Conservation (phyloP, 2,888 invertebrate species). For the Protophormia terraenovae region DNA sequence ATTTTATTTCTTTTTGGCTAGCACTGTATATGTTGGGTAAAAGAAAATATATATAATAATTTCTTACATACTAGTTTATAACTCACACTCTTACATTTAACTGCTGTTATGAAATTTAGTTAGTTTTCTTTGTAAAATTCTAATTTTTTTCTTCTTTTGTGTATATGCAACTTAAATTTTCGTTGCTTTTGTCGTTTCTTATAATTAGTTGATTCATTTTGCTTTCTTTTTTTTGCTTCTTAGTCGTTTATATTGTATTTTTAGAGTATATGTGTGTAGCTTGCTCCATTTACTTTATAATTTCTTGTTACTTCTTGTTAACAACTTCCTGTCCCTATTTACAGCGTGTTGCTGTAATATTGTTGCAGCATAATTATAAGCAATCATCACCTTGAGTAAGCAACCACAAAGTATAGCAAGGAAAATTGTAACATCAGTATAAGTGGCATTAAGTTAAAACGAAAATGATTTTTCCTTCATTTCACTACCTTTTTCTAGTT, state of each 20-base stretch:
- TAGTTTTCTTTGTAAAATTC: slow-evolving; percentile 20
- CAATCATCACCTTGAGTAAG: slow-evolving; percentile 70
- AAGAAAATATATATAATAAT: slow-evolving; percentile 5
- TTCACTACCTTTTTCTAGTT: neutral
- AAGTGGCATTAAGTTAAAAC: neutral
- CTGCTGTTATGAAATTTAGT: slow-evolving; percentile 11
- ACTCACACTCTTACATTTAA: neutral
- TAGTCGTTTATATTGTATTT: slow-evolving; percentile 3
- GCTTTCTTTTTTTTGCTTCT: neutral
- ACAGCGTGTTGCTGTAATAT: neutral
- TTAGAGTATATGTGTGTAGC: neutral
- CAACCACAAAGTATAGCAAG: slow-evolving; percentile 49
- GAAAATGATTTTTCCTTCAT: slow-evolving; percentile 9
- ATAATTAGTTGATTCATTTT: slow-evolving; percentile 42
- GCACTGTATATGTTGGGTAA: neutral
- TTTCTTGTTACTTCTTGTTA: slow-evolving; percentile 35
- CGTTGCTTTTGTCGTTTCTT: slow-evolving; percentile 37
- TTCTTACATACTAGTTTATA: slow-evolving; percentile 2
- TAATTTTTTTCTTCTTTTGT: slow-evolving; percentile 8
- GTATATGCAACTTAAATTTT: slow-evolving; percentile 14
- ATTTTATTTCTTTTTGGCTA: neutral
- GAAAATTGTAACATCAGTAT: neutral
- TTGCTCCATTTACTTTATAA: neutral
- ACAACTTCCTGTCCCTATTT: slow-evolving; percentile 44
- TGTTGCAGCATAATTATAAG: slow-evolving; percentile 69